These are phyloP conservation scores for Syritta pipiens DNA, from an alignment of 2,888 invertebrate genomes.

Conservation along the genomic window DNA sequence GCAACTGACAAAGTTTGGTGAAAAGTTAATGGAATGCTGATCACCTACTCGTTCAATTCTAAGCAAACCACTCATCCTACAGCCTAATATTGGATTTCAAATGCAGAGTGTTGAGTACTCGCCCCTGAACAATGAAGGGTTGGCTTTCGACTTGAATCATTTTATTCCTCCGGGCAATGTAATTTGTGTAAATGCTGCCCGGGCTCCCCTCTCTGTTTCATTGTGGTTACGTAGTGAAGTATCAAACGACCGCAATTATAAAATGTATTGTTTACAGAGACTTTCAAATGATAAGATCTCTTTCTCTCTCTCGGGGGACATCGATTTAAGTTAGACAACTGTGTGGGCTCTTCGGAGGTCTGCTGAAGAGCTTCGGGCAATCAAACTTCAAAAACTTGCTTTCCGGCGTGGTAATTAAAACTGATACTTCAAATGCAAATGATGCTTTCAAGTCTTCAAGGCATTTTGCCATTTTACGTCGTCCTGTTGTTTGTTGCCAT, in stretches of 20 bases:
- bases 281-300: slow-evolving; percentile 38
- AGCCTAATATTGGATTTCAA: slow-evolving; percentile 47
- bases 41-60: slow-evolving; percentile 23
- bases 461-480: slow-evolving; percentile 2
- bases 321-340: slow-evolving; percentile 50
- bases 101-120: slow-evolving; percentile 18
- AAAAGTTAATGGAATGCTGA: slow-evolving; percentile 7
- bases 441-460: slow-evolving; percentile 24
- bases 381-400: slow-evolving; percentile 30
- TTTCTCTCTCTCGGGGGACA: slow-evolving; percentile 28
- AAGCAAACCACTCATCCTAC: slow-evolving; percentile 5
- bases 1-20: neutral
- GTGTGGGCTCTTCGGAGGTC: slow-evolving; percentile 14
- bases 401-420: slow-evolving; percentile 47
- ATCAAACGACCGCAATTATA: slow-evolving; percentile 34
- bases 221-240: slow-evolving; percentile 1
- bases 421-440: slow-evolving; percentile 53
- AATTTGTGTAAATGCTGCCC: slow-evolving; percentile 41
- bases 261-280: slow-evolving; percentile 31
- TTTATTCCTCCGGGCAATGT: slow-evolving; percentile 27
- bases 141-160: slow-evolving; percentile 25
- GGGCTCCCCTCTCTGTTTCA: neutral
- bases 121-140: slow-evolving; percentile 35
- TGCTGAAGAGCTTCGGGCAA: slow-evolving; percentile 5
- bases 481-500: no score